phyloP scores from a whole-genome alignment of 1,140 invertebrate species.

The Mactra quadrangularis region DNA sequence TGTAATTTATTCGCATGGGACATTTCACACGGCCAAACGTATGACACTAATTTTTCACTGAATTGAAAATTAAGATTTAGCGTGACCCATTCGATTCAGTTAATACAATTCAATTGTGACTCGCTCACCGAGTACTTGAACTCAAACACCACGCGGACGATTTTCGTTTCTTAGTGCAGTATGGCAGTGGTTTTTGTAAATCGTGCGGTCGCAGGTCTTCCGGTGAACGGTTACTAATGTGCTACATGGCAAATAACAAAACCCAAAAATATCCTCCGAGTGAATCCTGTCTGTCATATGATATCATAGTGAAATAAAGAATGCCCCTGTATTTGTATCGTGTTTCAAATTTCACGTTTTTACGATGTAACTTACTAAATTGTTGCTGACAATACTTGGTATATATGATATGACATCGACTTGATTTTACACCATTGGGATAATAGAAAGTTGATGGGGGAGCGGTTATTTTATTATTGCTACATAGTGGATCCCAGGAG shows the following conservation, averaged over 20 bases:
- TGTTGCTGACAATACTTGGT: no score
- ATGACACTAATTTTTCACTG: conserved; percentile 14
- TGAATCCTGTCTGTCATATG: no score
- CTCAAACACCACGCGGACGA: conserved; percentile 1
- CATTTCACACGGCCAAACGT: conserved; percentile 21
- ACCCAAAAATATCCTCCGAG: no score
- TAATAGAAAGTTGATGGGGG: no score
- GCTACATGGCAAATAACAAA: conserved; percentile 4
- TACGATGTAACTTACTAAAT: no score
- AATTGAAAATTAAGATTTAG: conserved; percentile 30
- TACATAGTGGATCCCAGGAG: no score
- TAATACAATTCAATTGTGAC: conserved; percentile 12
- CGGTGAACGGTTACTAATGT: not conserved
- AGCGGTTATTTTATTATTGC: no score
- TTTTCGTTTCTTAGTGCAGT: conserved; percentile 33
- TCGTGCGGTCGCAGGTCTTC: not conserved
- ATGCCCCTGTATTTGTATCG: no score
- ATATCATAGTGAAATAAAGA: no score
- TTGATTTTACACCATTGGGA: no score
- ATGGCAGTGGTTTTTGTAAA: not conserved
- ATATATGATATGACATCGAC: no score
- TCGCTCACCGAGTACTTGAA: conserved; percentile 8
- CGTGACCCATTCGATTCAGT: conserved; percentile 30
- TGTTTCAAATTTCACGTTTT: no score
- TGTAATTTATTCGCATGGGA: conserved; percentile 13